These are phyloP conservation scores for Leucoraja ocellata DNA, from an alignment of 2,797 vertebrate species.

Conservation along the genomic window DNA sequence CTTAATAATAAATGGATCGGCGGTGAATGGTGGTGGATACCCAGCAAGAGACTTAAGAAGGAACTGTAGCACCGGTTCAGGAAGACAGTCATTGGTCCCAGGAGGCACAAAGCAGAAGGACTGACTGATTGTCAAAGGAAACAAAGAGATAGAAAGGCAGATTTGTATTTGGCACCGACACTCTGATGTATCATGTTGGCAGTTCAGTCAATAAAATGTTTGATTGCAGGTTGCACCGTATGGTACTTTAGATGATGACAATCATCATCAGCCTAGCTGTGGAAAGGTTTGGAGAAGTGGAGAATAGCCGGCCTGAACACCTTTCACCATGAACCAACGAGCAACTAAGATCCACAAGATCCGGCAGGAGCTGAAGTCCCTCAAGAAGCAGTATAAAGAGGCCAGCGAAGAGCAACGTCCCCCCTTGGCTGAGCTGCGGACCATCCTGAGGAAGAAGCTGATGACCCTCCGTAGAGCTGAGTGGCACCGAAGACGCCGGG, in stretches of 20 bases:
- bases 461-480: too few relatives aligned
- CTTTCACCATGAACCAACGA: too few relatives aligned
- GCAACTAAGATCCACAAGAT: too few relatives aligned
- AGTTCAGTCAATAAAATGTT: background rate
- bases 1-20: background rate
- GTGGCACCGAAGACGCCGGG: too few relatives aligned
- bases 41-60: background rate
- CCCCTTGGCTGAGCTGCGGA: too few relatives aligned
- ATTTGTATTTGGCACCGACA: background rate
- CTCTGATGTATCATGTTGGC: background rate
- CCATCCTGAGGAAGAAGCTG: too few relatives aligned
- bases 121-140: background rate
- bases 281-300: too few relatives aligned
- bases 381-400: too few relatives aligned
- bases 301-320: too few relatives aligned
- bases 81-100: constrained; percentile 18
- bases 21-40: background rate
- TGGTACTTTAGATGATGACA: background rate
- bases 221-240: background rate
- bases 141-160: background rate
- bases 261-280: too few relatives aligned
- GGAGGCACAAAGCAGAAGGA: background rate
- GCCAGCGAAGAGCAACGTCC: too few relatives aligned
- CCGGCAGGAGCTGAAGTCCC: too few relatives aligned
- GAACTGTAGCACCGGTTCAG: background rate